phyloP scores from a whole-genome alignment of 2,888 invertebrate genomes.

The Gortyna flavago region DNA sequence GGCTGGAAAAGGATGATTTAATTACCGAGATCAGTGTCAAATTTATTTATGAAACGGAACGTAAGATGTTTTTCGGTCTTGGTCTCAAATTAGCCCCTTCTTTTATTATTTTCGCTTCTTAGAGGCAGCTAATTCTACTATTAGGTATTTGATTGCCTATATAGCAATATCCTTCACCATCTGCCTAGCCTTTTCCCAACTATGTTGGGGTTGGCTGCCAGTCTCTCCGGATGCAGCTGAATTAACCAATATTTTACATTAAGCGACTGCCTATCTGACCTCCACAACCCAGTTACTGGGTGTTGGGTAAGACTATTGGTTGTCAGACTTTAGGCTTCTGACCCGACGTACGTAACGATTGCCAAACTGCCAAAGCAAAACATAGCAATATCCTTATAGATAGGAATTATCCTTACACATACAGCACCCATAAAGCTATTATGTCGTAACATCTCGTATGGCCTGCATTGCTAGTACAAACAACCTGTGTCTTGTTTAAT shows the following conservation, averaged over 20 bases:
- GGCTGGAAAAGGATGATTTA: slow-evolving; percentile 49
- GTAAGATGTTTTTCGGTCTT: slow-evolving; percentile 2
- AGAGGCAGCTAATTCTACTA: not conserved
- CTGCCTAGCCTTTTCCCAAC: too few species aligned
- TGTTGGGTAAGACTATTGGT: too few species aligned
- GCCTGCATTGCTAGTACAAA: slow-evolving; percentile 29
- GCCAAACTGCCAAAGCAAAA: too few species aligned
- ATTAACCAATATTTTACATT: too few species aligned
- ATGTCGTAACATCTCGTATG: slow-evolving; percentile 14
- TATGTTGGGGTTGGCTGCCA: too few species aligned
- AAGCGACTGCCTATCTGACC: too few species aligned
- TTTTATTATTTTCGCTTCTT: slow-evolving; percentile 8
- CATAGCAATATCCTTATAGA: not conserved
- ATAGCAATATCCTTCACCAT: not conserved
- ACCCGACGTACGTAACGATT: too few species aligned
- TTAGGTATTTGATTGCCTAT: not conserved
- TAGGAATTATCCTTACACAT: not conserved
- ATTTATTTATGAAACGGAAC: slow-evolving; percentile 26
- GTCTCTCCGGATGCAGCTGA: too few species aligned
- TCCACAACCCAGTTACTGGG: too few species aligned
- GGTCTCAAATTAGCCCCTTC: not conserved
- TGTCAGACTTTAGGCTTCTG: too few species aligned
- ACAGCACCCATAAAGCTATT: slow-evolving; percentile 14
- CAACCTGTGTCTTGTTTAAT: slow-evolving; percentile 62
- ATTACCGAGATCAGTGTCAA: slow-evolving; percentile 47